Base-by-base conservation (phyloP, 2,797 vertebrate genomes). In the Schizopygopsis pylzovi region DNA sequence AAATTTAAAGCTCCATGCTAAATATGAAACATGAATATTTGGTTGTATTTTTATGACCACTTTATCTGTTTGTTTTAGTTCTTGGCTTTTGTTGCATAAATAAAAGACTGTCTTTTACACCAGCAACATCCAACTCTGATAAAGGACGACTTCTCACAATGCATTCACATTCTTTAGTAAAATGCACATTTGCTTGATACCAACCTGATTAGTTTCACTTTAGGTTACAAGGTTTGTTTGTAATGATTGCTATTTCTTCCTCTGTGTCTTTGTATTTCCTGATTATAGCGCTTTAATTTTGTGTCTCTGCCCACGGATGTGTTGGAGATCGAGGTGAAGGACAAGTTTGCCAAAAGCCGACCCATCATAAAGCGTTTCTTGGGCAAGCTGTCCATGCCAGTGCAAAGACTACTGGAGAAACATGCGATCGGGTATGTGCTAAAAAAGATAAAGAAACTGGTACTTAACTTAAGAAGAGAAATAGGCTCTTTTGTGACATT, bases 311-410 rank as follows among this genome's bases (percentile, higher is more conserved):
- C 96, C 73, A 97, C 96, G 61, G 96, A 97, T 10, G 96, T 97
- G 82, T 90, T 97, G 90, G 96, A 97, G 94, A 95, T 97, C 83
- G 96, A 97, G 92, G 96, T 97, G 86, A 97, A 97, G 90, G 96
- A 97, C 91, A 97, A 97, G 92, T 97, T 97, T 90, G 96, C 96
- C 82, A 97, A 97, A 91, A 97, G 96, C 87, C 93, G 96, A 18
- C 96, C 96, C 0, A 97, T 97, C 92, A 97, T 97, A 92, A 97
- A 97, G 59, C 95, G 96, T 79, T 97, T 97, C 90, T 92, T 97
- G 90, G 96, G 96, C 89, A 97, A 97, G 90, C 93, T 97, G 72
- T 97, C 96, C 3, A 97, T 97, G 96, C 96, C 96, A 0, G 96
- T 97, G 54, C 96, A 97, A 67, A 95, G 96, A 79, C 94, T 97